Evolutionary conservation across 2,797 vertebrate species (phyloP), one percentile per base, ranked within the genome.

Genomic region (Rhynchonycteris naso): DNA sequence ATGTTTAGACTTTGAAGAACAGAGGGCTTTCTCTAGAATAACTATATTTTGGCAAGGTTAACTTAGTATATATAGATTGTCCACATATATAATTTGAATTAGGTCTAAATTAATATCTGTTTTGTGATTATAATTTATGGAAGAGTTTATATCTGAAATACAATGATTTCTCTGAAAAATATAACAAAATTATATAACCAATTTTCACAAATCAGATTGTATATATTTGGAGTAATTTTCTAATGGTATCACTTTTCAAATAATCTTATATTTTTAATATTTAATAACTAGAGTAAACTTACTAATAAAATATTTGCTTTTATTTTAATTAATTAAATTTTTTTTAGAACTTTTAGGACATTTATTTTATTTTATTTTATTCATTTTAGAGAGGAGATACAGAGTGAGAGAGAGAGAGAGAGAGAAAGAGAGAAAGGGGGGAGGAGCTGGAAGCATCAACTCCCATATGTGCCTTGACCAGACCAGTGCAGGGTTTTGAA

Each of bases 1-100:
- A 28, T 90, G 7, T 74, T 96, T 69, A 38, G 18, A 69, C 13
- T 95, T 56, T 91, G 43, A 83, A 91, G 43, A 74, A 85, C 82
- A 43, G 14, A 91, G 50, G 22, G 1, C 35, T 86, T 91, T 78
- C 28, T 80, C 66, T 92, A 83, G 47, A 84, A 68, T 63, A 52
- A 15, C 33, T 87, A n/a, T 33, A 30, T 89, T 91, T 79, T 90
- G 61, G 22, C 50, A 13, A 75, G 19, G 1, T 80, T 90, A 38
- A 76, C 3, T 90, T 90, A 68, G 15, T 74, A 69, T 80, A 19
- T 74, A 69, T 80, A 19, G 47, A 58, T 86, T 88, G 38, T 88
- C 18, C 63, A 33, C n/a, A 61, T 87, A 52, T 56, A n/a, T 56
- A 91, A 87, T 65, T 92, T 87, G n/a, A 92, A 71, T 69, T 68